Conservation (phyloP, 2,113 vertebrate genomes). For the Heterotis niloticus region DNA sequence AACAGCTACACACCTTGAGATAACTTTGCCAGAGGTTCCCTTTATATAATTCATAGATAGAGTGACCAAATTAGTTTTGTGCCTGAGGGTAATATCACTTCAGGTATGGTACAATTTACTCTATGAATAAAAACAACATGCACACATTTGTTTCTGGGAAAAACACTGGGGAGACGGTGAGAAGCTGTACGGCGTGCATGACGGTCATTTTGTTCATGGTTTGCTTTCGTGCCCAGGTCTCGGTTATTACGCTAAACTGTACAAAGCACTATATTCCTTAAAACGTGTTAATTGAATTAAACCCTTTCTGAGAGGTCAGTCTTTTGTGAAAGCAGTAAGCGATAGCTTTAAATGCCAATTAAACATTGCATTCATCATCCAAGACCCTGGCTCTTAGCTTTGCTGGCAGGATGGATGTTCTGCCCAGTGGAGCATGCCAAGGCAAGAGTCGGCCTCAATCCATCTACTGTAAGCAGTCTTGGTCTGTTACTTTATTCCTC, state of each 20-base stretch:
- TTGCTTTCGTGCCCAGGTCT: slow-evolving; percentile 10
- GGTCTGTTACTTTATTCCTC: background rate
- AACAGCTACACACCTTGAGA: no score
- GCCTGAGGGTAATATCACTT: no score
- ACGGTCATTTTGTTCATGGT: background rate
- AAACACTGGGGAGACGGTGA: background rate
- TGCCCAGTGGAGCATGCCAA: background rate
- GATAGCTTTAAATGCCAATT: slow-evolving; percentile 35
- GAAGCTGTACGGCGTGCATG: background rate
- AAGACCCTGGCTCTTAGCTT: background rate
- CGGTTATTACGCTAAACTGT: slow-evolving; percentile 12
- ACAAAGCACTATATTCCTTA: slow-evolving; percentile 25
- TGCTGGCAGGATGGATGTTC: slow-evolving; percentile 19
- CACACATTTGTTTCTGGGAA: background rate
- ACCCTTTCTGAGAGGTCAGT: slow-evolving; percentile 30
- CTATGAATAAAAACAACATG: no score
- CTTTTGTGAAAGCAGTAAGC: slow-evolving; percentile 32
- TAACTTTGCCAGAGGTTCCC: no score
- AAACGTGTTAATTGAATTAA: slow-evolving; percentile 35
- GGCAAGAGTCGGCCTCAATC: slow-evolving; percentile 17
- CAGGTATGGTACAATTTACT: no score
- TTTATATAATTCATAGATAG: no score
- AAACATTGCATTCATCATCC: slow-evolving; percentile 27
- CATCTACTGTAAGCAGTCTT: slow-evolving; percentile 22
- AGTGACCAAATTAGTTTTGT: no score